Percentiles rank a stretch among this genome's conserved stretches.
These are phyloP conservation scores for Philaenus spumarius DNA, from an alignment of 1,140 invertebrate genomes.

Conservation along the genomic window DNA sequence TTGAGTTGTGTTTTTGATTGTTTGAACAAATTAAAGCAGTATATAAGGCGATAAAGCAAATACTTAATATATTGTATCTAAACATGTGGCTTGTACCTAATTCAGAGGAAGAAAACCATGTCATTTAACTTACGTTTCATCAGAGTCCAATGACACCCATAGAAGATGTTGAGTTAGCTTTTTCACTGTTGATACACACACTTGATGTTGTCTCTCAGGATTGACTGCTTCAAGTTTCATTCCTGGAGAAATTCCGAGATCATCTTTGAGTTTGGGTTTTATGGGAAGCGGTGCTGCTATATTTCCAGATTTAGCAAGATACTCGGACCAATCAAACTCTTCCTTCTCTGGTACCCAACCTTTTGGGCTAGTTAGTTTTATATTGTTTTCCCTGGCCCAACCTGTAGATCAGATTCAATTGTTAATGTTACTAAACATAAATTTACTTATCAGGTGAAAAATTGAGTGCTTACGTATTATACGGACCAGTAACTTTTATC, in stretches of 20 bases:
- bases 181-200: slow-evolving; percentile 61
- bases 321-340: slow-evolving; percentile 52
- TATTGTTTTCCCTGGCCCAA: slow-evolving; percentile 23
- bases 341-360: slow-evolving; percentile 42
- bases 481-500: too few species aligned
- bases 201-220: slow-evolving; percentile 53
- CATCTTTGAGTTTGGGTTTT: slow-evolving; percentile 42
- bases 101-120: too few species aligned
- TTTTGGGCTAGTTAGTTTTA: slow-evolving; percentile 40
- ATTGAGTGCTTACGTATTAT: too few species aligned
- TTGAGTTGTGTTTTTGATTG: too few species aligned
- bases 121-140: slow-evolving; percentile 34
- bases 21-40: too few species aligned
- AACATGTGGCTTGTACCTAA: too few species aligned
- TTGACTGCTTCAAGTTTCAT: slow-evolving; percentile 69
- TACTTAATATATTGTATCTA: too few species aligned
- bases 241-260: slow-evolving; percentile 40
- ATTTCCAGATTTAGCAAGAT: slow-evolving; percentile 46
- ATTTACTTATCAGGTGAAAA: too few species aligned
- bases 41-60: too few species aligned
- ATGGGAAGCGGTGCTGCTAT: slow-evolving; percentile 41
- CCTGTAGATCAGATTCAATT: slow-evolving; percentile 21
- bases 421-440: too few species aligned
- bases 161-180: slow-evolving; percentile 57
- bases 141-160: slow-evolving; percentile 59